Base-by-base conservation (phyloP, 2,113 vertebrate genomes). In the Cyphomyrus plagiostoma region DNA sequence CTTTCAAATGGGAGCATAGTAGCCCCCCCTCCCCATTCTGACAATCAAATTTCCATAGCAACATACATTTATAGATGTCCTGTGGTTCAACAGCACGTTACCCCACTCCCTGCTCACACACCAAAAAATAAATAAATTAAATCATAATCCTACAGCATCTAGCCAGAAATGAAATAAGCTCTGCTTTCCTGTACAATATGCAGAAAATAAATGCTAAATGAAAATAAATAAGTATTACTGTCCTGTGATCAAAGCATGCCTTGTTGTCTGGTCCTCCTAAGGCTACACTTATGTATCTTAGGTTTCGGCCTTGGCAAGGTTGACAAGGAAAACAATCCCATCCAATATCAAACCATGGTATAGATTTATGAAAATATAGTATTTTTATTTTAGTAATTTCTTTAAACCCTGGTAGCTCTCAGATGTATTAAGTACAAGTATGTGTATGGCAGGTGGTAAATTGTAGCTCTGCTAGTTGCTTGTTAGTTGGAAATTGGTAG, bases 211-310 rank as follows among this genome's bases (percentile, higher is more conserved):
- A 80, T 80, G 74, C 35, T 80, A 35, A 35, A 35, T 35, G 35
- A 1, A 35, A 35, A 35, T 35, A 35, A 35, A 9, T 15, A 11
- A 74, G 26, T 35, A 30, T 74, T 74, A 74, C n/a, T 74, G 66
- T 74, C 15, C 74, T 80, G 35, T 80, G 74, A 80, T 80, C 74
- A 80, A 80, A 80, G 74, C 74, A 17, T 80, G 74, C 74, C 74
- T 80, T 80, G 66, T 74, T 74, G 35, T 39, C 74, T 42, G 74
- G 5, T 42, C 2, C 74, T 80, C 35, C 74, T 42, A 19, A 80
- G 35, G 74, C 35, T 80, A 39, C 4, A 2, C 15, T 39, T 42
- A 39, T 21, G 74, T 19, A 42, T 80, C 74, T 80, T 80, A 80
- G 17, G 35, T 42, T 80, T 80, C 35, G 5, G 17, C 35, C 74